Base-by-base conservation (phyloP, 64 coral and sea anemone genomes). In the Montipora efflorescens region DNA sequence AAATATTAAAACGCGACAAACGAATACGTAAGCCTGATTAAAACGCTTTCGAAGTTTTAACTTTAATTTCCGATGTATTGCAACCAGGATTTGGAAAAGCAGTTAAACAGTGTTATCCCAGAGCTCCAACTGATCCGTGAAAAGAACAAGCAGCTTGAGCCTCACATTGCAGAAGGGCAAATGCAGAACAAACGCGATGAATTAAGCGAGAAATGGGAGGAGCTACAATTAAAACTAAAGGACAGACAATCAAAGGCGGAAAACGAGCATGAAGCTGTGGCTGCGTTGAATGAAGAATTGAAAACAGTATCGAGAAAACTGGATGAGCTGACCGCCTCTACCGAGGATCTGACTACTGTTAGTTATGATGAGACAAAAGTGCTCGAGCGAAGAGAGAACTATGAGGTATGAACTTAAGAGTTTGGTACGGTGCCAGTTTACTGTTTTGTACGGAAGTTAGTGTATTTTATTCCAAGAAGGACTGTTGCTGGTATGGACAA, bases 321-420 rank as follows among this genome's bases (percentile, higher is more conserved):
- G 23, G 74, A 94, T 13, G 93, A 92, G 36, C 44, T 97, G 16
- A 87, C 94, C 11, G 91, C 89, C 5, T 97, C 96, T 8, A 94
- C 96, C 3, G 93, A 97, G 19, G 96, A 97, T 53, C n/a, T 97
- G 16, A 97, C 91, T 53, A 53, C 84, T 25, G n/a, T 94, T 59
- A 97, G 83, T 81, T 80, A 95, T 25, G 93, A 80, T 25, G 68
- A 43, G 1, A 59, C 78, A 23, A 81, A 95, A 57, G 90, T 97
- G 3, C 66, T 78, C 16, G 94, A 95, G 23, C 88, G 90, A 20
- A 93, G 96, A 19, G 96, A 97, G 48, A 95, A 85, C 72, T 97
- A 92, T n/a, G 89, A 97, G 96, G 96, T 95, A 92, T 25, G 22
- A 76, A 8, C 8, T 14, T 4, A 49, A 11, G n/a, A 19, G 45